A percentile compares a stretch with the other conserved stretches of the same genome.
These are phyloP conservation scores for Chloroceryle inda DNA, from an alignment of 2,797 vertebrate genomes.

Conservation along the genomic window DNA sequence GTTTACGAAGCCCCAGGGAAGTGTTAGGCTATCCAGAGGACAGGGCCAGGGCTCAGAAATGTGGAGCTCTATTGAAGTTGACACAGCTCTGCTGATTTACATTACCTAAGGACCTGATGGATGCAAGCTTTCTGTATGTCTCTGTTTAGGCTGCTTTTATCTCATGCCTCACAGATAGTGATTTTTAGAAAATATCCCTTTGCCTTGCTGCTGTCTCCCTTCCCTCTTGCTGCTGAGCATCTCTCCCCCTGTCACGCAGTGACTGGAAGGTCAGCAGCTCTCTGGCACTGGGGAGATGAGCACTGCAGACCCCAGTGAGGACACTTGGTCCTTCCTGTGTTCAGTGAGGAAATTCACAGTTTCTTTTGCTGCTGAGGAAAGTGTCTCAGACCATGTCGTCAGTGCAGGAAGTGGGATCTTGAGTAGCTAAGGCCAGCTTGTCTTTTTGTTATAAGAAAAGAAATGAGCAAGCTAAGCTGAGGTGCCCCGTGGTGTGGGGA, in stretches of 20 bases:
- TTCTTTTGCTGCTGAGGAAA: background rate
- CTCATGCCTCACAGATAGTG: background rate
- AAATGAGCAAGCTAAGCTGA: background rate
- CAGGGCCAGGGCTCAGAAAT: background rate
- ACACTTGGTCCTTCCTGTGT: background rate
- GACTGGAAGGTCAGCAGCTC: background rate
- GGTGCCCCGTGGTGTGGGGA: background rate
- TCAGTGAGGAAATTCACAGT: background rate
- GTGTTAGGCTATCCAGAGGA: background rate
- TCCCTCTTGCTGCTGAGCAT: background rate
- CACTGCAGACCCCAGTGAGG: background rate
- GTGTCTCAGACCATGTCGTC: accelerated
- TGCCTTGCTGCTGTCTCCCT: background rate
- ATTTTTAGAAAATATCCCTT: background rate
- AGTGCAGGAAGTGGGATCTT: background rate
- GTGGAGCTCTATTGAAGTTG: background rate
- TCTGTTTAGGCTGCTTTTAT: background rate
- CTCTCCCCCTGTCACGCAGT: background rate
- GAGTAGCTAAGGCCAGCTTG: background rate
- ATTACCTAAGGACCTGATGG: constrained; percentile 26
- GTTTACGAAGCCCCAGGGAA: background rate
- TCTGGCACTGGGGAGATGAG: accelerated
- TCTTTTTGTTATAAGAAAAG: background rate
- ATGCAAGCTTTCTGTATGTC: background rate
- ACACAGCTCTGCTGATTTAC: constrained; percentile 20